Evolutionary conservation across 2,888 invertebrate genomes (phyloP).

Genomic region (Phengaris arion): DNA sequence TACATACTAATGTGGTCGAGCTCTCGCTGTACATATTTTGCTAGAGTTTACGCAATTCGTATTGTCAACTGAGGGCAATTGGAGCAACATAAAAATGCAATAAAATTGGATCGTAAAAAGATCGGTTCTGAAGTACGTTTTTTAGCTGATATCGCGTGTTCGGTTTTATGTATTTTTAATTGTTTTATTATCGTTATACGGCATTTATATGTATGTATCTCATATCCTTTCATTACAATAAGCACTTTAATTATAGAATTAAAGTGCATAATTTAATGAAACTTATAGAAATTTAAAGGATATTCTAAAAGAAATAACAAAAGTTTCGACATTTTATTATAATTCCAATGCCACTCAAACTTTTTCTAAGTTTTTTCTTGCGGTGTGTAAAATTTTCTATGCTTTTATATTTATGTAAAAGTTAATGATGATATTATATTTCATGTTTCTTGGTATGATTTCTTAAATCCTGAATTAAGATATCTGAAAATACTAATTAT

Average conservation of each 20-base stretch:
- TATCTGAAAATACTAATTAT: no score
- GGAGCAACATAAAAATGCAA: conserved; percentile 71
- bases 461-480: no score
- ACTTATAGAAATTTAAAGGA: conserved; percentile 12
- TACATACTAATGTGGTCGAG: conserved; percentile 65
- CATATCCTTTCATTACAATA: conserved; percentile 10
- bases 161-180: conserved; percentile 39
- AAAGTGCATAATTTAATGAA: no score
- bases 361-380: conserved; percentile 16
- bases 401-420: not conserved
- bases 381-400: conserved; percentile 8
- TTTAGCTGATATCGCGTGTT: conserved; percentile 49
- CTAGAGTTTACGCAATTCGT: conserved; percentile 70
- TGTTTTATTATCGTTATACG: conserved; percentile 25
- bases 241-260: conserved; percentile 15
- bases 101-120: conserved; percentile 73
- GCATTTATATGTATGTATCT: conserved; percentile 6
- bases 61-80: conserved; percentile 72
- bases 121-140: conserved; percentile 62
- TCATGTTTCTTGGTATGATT: not conserved
- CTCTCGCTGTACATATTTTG: conserved; percentile 63
- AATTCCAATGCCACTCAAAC: conserved; percentile 42
- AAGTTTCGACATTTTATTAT: conserved; percentile 65
- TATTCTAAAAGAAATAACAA: conserved; percentile 56
- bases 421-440: not conserved